Evolutionary conservation across 2,888 invertebrate species (phyloP).

Genomic region (Spisula subtruncata): DNA sequence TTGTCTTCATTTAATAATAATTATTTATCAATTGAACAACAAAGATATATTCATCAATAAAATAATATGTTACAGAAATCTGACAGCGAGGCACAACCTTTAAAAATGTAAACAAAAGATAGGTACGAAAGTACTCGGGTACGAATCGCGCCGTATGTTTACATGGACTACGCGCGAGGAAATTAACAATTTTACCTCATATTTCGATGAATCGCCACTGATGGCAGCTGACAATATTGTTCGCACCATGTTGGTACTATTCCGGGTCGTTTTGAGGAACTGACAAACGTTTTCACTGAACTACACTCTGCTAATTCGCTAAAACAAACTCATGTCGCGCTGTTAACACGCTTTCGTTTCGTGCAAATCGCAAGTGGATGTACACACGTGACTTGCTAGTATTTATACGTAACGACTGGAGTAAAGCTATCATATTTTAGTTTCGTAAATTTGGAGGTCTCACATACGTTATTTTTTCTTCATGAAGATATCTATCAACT

Average conservation of each 20-base stretch:
- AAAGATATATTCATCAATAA: not conserved
- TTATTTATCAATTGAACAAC: not conserved
- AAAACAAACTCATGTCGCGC: not conserved
- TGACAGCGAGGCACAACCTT: too few species aligned
- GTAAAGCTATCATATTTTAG: slow-evolving; percentile 33
- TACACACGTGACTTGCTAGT: slow-evolving; percentile 31
- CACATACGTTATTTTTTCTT: slow-evolving; percentile 5
- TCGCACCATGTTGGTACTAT: slow-evolving; percentile 46
- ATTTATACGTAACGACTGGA: slow-evolving; percentile 19
- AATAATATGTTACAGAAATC: not conserved
- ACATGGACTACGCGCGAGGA: not conserved
- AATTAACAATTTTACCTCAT: slow-evolving; percentile 33
- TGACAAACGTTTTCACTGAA: not conserved
- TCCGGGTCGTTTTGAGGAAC: not conserved
- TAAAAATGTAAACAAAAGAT: not conserved
- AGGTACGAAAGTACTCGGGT: slow-evolving; percentile 13
- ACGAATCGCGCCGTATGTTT: slow-evolving; percentile 29
- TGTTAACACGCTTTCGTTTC: slow-evolving; percentile 10
- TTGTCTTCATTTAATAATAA: too few species aligned
- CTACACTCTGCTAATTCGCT: not conserved
- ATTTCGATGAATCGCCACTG: slow-evolving; percentile 38
- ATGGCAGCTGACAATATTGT: slow-evolving; percentile 44
- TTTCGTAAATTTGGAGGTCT: slow-evolving; percentile 20
- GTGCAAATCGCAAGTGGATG: slow-evolving; percentile 40
- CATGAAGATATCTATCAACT: too few species aligned